Percentiles rank a stretch among this genome's conserved stretches.
Evolutionary conservation across 2,888 invertebrate species (phyloP).

Genomic region (Heteromyza rotundicornis): DNA sequence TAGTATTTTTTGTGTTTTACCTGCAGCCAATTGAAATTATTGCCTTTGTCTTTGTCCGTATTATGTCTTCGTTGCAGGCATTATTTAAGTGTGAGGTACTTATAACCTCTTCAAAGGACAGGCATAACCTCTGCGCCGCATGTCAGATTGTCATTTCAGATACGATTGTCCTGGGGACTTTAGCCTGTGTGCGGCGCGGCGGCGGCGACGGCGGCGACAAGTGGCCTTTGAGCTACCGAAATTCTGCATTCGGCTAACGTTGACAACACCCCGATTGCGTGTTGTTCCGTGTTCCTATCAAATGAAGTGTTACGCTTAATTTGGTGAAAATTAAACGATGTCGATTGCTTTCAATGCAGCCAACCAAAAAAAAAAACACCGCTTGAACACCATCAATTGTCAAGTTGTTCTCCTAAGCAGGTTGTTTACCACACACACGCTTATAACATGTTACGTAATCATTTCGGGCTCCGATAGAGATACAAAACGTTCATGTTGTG

Average conservation of each 20-base stretch:
- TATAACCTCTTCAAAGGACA: background rate
- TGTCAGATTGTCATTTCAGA: constrained; percentile 28
- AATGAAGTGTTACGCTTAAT: constrained; percentile 28
- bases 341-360: too few relatives aligned
- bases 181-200: constrained; percentile 3
- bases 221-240: background rate
- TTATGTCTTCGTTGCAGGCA: constrained; percentile 27
- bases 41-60: constrained; percentile 32
- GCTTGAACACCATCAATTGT: too few relatives aligned
- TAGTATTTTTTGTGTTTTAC: too few relatives aligned
- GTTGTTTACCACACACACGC: too few relatives aligned
- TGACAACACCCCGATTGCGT: background rate
- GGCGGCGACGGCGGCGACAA: background rate
- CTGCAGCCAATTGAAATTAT: background rate
- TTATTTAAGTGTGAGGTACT: constrained; percentile 15
- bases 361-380: too few relatives aligned
- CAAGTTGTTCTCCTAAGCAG: too few relatives aligned
- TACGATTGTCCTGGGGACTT: constrained; percentile 23
- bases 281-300: background rate
- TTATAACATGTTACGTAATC: too few relatives aligned
- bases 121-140: constrained; percentile 13
- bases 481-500: too few relatives aligned
- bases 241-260: background rate
- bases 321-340: constrained; percentile 17
- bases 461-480: too few relatives aligned